Conservation (phyloP, 2,797 vertebrate species). For the Phalanger gymnotis region DNA sequence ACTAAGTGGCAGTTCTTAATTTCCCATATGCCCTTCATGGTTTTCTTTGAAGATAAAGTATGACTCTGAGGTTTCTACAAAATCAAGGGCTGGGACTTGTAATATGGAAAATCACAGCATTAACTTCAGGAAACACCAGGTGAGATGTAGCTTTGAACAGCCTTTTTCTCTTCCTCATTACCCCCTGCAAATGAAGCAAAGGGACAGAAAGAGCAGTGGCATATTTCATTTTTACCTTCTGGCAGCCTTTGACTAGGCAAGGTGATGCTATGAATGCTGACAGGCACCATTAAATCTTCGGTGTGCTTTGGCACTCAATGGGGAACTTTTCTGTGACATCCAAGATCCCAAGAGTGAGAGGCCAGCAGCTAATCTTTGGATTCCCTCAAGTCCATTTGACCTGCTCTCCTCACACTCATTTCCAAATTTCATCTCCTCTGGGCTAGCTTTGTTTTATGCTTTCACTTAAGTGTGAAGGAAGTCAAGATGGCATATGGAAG, state of each 20-base stretch:
- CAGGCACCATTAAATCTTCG: slow-evolving; percentile 55
- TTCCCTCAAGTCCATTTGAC: slow-evolving; percentile 22
- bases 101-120: slow-evolving; percentile 5
- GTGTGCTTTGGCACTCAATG: slow-evolving; percentile 38
- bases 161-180: neutral
- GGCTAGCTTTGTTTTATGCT: slow-evolving; percentile 35
- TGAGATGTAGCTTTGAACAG: slow-evolving; percentile 37
- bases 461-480: slow-evolving; percentile 61
- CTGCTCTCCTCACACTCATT: slow-evolving; percentile 30
- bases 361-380: slow-evolving; percentile 1
- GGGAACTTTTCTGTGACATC: slow-evolving; percentile 18
- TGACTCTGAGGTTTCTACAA: slow-evolving; percentile 38
- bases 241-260: neutral
- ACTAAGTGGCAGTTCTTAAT: neutral
- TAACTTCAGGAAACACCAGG: slow-evolving; percentile 51
- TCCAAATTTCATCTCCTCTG: slow-evolving; percentile 59
- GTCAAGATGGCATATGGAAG: slow-evolving; percentile 34
- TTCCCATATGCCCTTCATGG: neutral
- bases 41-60: slow-evolving; percentile 55
- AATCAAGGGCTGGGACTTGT: slow-evolving; percentile 46
- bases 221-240: slow-evolving; percentile 36
- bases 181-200: neutral
- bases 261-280: neutral
- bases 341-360: neutral
- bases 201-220: neutral